These are phyloP conservation scores for Erithacus rubecula DNA, from an alignment of 2,797 vertebrate genomes.

Conservation along the genomic window DNA sequence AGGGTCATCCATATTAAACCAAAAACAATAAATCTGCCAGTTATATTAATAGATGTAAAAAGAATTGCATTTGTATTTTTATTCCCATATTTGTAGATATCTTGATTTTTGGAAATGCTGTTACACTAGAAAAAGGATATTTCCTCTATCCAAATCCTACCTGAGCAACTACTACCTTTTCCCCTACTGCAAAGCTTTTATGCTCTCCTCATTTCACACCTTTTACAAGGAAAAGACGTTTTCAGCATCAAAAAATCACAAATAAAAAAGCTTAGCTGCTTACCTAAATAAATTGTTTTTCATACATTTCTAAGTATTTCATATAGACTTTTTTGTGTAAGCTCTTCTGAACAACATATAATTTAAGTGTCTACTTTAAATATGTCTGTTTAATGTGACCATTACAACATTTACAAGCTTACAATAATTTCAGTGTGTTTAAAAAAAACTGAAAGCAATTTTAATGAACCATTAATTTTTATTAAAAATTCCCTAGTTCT, in stretches of 20 bases:
- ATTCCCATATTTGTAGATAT: neutral
- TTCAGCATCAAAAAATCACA: neutral
- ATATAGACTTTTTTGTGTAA: neutral
- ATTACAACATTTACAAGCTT: neutral
- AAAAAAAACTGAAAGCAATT: neutral
- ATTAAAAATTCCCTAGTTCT: neutral
- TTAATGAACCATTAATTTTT: neutral
- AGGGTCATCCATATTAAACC: neutral
- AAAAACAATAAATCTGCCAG: neutral
- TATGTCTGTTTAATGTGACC: neutral
- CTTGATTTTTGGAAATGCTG: neutral
- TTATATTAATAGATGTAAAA: neutral
- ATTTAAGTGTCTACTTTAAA: neutral
- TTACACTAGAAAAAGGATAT: neutral
- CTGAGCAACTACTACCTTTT: neutral
- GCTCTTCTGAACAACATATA: neutral
- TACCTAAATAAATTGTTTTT: neutral
- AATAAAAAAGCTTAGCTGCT: neutral
- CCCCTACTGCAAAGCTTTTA: neutral
- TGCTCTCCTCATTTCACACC: accelerated
- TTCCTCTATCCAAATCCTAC: neutral
- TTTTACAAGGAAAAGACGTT: neutral
- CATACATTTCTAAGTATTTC: neutral
- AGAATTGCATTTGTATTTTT: neutral
- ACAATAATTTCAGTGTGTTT: neutral